Base-by-base conservation (phyloP, 2,888 invertebrate genomes). In the Gryllus longicercus region DNA sequence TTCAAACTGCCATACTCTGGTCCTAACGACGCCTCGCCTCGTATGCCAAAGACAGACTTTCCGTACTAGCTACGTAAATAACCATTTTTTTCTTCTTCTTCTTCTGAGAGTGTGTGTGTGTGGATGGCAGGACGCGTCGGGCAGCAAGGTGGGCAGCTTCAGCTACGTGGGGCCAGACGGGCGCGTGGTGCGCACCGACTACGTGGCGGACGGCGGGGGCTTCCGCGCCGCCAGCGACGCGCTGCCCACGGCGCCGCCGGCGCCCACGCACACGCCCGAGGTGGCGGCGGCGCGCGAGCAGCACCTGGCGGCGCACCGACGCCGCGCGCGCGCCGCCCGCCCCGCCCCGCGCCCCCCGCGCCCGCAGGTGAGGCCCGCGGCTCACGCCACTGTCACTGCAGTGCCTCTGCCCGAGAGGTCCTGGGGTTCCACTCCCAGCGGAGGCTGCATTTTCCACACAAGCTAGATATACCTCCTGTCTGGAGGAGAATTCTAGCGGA, bases 101-200 rank as follows among this genome's bases (percentile, higher is more conserved):
- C 21, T 21, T 21, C 21, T 21, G 21, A 21, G 21, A 21, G 21
- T 21, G 21, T 21, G 1, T 21, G 21, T 21, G 21, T 21, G 21
- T 21, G 21, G 21, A 21, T 21, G 21, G 38, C 81, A 85, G 77
- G 84, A 84, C 75, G 84, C 83, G 25, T 79, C 80, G 75, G 85
- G 85, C 50, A 84, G 84, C 82, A 84, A 84, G 80, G 82, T 82
- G 51, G 85, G 85, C 25, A 81, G 83, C 81, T 85, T 84, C 83
- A 84, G 85, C 81, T 86, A 86, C 84, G 83, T 86, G 79, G 84
- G 85, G 82, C 86, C 86, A 75, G 84, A 85, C 63, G 86, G 86
- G 75, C 83, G 84, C 50, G 79, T 82, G 83, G 84, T 83, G 83
- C 84, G 75, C 63, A 84, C 85, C 82, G 83, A 84, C 83, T 86